A percentile compares a stretch with the other conserved stretches of the same genome.
These are phyloP conservation scores for Scylla paramamosain DNA, from an alignment of 1,140 invertebrate species.

Conservation along the genomic window DNA sequence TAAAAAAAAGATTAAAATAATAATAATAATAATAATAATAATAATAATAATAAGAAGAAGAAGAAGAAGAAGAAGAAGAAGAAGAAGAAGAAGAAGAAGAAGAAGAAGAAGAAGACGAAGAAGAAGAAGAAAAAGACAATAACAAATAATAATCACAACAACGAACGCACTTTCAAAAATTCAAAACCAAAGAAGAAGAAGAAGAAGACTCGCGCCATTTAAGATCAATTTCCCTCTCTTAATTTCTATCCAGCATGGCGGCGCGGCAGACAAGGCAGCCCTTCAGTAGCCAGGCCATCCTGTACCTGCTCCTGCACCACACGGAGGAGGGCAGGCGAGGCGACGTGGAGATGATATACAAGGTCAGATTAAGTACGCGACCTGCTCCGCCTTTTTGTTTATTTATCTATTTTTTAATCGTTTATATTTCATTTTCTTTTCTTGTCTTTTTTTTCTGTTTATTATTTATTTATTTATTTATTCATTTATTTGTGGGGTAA, in stretches of 20 bases:
- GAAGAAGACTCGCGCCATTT: background rate
- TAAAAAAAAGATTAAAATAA: no score
- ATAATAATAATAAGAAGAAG: no score
- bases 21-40: no score
- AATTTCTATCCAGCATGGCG: background rate
- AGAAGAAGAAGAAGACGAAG: no score
- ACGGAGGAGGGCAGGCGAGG: slow-evolving; percentile 39
- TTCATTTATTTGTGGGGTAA: no score
- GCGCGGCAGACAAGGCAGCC: slow-evolving; percentile 43
- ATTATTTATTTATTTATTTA: no score
- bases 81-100: no score
- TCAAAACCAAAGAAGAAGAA: background rate
- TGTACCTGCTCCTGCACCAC: slow-evolving; percentile 54
- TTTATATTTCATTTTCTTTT: background rate
- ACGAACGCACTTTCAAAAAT: background rate
- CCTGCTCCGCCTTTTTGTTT: background rate
- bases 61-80: no score
- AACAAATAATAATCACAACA: background rate
- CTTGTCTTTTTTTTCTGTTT: background rate
- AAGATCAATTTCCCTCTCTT: background rate
- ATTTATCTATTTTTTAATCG: background rate
- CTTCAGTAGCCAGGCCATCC: slow-evolving; percentile 40
- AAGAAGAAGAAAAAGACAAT: no score
- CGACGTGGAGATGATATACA: slow-evolving; percentile 32
- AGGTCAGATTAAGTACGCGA: background rate